phyloP scores from a whole-genome alignment of 1,140 invertebrate species.

The Drosophila orosa region DNA sequence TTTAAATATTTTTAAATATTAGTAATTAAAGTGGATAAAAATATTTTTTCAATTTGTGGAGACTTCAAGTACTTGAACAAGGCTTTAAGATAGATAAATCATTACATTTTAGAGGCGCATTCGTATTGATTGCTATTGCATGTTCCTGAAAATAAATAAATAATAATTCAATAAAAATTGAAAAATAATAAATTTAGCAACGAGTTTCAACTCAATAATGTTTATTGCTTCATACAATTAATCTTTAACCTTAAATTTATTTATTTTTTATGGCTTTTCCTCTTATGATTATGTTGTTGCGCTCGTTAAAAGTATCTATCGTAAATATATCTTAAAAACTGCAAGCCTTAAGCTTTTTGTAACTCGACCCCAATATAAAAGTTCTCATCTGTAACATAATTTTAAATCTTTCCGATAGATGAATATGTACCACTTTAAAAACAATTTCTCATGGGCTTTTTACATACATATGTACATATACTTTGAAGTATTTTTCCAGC shows the following conservation, averaged over 20 bases:
- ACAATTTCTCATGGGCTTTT: constrained; percentile 35
- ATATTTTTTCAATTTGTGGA: too few relatives aligned
- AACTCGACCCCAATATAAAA: background rate
- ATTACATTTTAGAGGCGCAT: too few relatives aligned
- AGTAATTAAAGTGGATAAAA: too few relatives aligned
- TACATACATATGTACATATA: too few relatives aligned
- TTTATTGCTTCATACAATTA: background rate
- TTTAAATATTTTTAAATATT: background rate
- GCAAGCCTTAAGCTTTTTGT: background rate
- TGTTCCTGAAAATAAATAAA: too few relatives aligned
- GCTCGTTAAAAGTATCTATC: background rate
- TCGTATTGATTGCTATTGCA: too few relatives aligned
- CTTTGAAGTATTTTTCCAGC: constrained; percentile 34
- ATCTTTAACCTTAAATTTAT: too few relatives aligned
- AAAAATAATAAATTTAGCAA: background rate
- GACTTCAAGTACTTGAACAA: too few relatives aligned
- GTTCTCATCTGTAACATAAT: constrained; percentile 16
- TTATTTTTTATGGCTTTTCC: background rate
- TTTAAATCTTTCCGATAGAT: constrained; percentile 26
- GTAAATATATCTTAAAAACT: background rate
- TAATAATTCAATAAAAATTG: background rate
- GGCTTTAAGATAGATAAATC: too few relatives aligned
- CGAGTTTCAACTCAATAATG: too few relatives aligned
- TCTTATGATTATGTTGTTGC: background rate
- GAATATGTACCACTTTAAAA: constrained; percentile 30